Conservation (phyloP, 2,888 invertebrate genomes). For the Melipona bicolor region DNA sequence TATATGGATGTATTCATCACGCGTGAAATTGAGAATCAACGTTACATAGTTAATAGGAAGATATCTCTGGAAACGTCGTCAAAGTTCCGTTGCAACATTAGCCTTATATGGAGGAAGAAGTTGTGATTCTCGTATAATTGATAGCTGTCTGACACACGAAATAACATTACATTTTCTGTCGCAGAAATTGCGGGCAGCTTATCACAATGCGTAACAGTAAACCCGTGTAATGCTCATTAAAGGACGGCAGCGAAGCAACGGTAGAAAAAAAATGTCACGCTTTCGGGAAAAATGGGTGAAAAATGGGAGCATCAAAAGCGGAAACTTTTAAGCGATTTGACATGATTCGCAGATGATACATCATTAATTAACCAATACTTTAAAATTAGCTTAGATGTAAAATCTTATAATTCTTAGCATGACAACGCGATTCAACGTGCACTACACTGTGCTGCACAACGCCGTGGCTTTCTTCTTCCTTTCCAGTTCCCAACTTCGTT, state of each 20-base stretch:
- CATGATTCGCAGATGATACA: slow-evolving; percentile 2
- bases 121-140: neutral
- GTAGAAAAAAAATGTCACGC: neutral
- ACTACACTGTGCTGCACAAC: too few relatives aligned
- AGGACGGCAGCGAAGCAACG: neutral
- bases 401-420: slow-evolving; percentile 37
- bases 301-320: neutral
- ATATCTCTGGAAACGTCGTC: slow-evolving; percentile 10
- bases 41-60: too few relatives aligned
- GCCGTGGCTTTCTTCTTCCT: neutral
- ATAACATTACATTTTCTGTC: too few relatives aligned
- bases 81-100: slow-evolving; percentile 31
- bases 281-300: neutral
- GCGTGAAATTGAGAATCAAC: too few relatives aligned
- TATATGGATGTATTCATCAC: too few relatives aligned
- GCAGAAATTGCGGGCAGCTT: too few relatives aligned
- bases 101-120: neutral
- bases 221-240: neutral
- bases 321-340: slow-evolving; percentile 17
- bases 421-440: too few relatives aligned
- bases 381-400: slow-evolving; percentile 62
- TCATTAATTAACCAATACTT: slow-evolving; percentile 60
- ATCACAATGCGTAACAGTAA: slow-evolving; percentile 55
- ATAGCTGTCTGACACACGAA: too few relatives aligned
- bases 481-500: slow-evolving; percentile 12